A percentile compares a stretch with the other conserved stretches of the same genome.
Conservation (phyloP, 2,797 vertebrate species). For the Siniperca undulata region DNA sequence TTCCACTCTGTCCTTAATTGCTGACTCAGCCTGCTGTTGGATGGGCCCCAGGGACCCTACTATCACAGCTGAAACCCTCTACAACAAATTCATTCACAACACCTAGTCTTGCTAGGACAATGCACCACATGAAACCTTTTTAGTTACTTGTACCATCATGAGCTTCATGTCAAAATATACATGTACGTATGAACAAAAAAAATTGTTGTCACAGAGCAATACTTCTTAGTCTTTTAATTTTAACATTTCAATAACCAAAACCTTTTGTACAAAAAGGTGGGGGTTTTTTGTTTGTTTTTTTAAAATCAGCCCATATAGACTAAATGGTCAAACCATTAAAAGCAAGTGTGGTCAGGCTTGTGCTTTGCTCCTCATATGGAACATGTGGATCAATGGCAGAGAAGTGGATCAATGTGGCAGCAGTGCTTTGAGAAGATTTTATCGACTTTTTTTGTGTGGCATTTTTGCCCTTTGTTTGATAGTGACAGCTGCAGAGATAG, state of each 20-base stretch:
- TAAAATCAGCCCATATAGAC: background rate
- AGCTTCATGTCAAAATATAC: background rate
- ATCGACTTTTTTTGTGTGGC: no score
- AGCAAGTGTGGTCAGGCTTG: background rate
- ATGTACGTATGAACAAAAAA: background rate
- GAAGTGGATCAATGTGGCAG: background rate
- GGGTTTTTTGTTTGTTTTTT: background rate
- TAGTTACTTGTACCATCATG: background rate
- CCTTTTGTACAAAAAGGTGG: background rate
- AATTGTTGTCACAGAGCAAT: background rate
- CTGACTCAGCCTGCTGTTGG: constrained; percentile 59
- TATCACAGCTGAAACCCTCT: constrained; percentile 19
- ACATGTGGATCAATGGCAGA: background rate
- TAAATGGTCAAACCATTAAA: background rate
- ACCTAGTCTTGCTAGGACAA: background rate
- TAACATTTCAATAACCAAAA: background rate
- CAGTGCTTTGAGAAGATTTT: no score
- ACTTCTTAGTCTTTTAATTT: background rate
- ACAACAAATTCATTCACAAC: constrained; percentile 29
- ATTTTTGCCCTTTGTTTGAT: no score
- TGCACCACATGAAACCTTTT: background rate
- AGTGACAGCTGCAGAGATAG: no score
- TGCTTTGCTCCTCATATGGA: background rate
- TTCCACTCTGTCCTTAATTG: constrained; percentile 41
- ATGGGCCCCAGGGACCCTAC: constrained; percentile 22